Percentiles rank a stretch among this genome's conserved stretches.
Conservation (phyloP, 2,888 invertebrate species). For the Alcis repandata region DNA sequence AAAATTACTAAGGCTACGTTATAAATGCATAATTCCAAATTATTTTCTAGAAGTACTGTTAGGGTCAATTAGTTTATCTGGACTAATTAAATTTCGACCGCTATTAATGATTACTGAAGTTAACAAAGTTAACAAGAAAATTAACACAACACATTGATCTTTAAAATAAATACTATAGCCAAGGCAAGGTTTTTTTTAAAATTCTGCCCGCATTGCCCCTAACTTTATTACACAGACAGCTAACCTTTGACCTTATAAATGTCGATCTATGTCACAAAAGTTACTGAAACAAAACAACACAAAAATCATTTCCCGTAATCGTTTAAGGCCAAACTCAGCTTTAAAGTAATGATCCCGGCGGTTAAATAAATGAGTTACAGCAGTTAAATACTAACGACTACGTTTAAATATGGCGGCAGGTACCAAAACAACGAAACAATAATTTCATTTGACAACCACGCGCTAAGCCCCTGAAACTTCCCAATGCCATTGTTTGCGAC, state of each 20-base stretch:
- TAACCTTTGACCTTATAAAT: not conserved
- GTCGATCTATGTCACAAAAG: not conserved
- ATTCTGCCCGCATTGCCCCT: too few relatives aligned
- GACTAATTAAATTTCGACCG: too few relatives aligned
- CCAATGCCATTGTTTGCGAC: conserved; percentile 38
- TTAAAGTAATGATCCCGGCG: not conserved
- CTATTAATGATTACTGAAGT: too few relatives aligned
- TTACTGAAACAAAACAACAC: not conserved
- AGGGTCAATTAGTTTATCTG: too few relatives aligned
- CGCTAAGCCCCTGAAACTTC: conserved; percentile 40
- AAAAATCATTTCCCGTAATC: not conserved
- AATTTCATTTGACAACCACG: conserved; percentile 49
- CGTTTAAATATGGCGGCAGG: conserved; percentile 16
- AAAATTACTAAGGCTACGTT: too few relatives aligned
- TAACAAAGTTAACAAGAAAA: too few relatives aligned
- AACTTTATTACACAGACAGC: too few relatives aligned
- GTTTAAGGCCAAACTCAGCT: not conserved
- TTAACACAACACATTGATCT: too few relatives aligned
- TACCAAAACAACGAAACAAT: conserved; percentile 49
- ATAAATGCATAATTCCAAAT: too few relatives aligned
- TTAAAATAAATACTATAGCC: too few relatives aligned
- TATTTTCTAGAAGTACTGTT: too few relatives aligned
- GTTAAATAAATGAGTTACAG: conserved; percentile 7
- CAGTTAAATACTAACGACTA: conserved; percentile 19
- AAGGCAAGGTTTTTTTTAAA: too few relatives aligned